These are phyloP conservation scores for Apamea monoglypha DNA, from an alignment of 2,888 invertebrate species.

Conservation along the genomic window DNA sequence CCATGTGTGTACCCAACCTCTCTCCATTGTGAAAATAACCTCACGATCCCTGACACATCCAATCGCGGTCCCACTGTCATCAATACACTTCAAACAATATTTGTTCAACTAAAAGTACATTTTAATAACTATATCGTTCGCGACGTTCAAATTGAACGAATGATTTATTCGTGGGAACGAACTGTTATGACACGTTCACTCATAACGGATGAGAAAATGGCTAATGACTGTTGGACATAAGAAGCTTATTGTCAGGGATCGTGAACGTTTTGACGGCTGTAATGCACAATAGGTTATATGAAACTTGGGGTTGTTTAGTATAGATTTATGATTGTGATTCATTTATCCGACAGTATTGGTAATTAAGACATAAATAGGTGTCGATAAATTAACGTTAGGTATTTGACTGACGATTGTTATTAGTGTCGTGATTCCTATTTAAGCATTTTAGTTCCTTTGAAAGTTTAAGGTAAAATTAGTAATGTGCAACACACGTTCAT, in stretches of 20 bases:
- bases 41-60: conserved; percentile 79
- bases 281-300: not conserved
- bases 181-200: conserved; percentile 56
- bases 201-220: conserved; percentile 55
- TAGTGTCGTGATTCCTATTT: not conserved
- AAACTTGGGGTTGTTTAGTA: conserved; percentile 8
- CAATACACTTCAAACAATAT: conserved; percentile 77
- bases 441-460: not conserved
- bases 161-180: conserved; percentile 70
- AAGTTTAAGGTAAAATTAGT: not conserved
- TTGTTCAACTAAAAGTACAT: conserved; percentile 75
- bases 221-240: conserved; percentile 58
- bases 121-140: conserved; percentile 76
- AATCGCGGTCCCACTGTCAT: conserved; percentile 75
- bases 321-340: not conserved
- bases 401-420: not conserved
- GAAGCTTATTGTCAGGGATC: conserved; percentile 37
- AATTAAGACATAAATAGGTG: not conserved
- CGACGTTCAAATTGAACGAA: conserved; percentile 68
- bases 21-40: conserved; percentile 75
- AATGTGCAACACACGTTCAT: not conserved
- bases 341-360: not conserved
- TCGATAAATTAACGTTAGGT: not conserved
- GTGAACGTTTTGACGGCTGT: conserved; percentile 34
- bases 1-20: conserved; percentile 65